Evolutionary conservation across 2,888 invertebrate species (phyloP), one percentile per base, ranked within the genome.

Genomic region (Plusia festucae): DNA sequence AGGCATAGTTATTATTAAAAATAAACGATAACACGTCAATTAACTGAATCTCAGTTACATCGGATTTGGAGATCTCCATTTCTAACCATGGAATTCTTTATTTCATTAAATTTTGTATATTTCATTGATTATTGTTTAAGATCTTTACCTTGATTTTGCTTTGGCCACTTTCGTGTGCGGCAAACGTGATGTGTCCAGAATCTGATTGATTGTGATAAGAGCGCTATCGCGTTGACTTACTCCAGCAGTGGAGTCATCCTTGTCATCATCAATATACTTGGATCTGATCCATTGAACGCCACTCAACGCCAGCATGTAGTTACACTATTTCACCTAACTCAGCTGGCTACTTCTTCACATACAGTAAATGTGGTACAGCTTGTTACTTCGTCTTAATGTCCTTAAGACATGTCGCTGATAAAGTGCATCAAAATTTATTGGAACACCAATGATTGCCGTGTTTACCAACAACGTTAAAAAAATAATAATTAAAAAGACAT

Each of bases 191-290:
- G 15, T 59, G 51, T 40, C 57, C 6, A 27, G 51, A 52, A 49
- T 13, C 57, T 54, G 76, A 70, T 65, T 22, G 70, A 55, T 55
- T 52, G 22, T 60, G 70, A 57, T 52, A 70, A 53, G 18, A 11
- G 1, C 15, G 40, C 15, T 55, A 71, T 73, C 62, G 20, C 13
- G 18, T 40, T n/a, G 16, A 24, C 30, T 58, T 11, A n/a, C n/a
- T n/a, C n/a, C 53, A 70, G 70, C 75, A 32, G 34, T 46, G 30
- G 44, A 34, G 46, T 64, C 56, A 70, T 72, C 64, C 2, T 30
- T 22, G 46, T 11, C 20, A 49, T 70, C 60, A 64, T 57, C 53
- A 32, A 32, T 46, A 52, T 24, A 54, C 46, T 64, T 63, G 70
- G 70, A 34, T 56, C 30, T 63, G 51, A 60, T 59, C 40, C 27